phyloP scores from a whole-genome alignment of 1,140 invertebrate species.

The Macrosteles quadrilineatus region DNA sequence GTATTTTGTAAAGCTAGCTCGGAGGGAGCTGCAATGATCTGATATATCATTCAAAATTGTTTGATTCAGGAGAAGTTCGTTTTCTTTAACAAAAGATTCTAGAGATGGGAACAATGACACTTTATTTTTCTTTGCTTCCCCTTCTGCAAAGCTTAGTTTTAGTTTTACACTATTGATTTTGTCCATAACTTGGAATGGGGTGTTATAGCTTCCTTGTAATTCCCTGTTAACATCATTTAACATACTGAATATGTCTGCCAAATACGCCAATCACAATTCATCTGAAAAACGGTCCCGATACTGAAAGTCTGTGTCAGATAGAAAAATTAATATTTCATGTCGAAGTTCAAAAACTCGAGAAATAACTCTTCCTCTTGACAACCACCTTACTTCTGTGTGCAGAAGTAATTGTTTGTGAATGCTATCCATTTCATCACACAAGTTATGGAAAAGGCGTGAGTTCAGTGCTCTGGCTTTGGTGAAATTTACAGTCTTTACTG shows the following conservation, averaged over 20 bases:
- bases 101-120: not conserved
- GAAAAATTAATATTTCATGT: slow-evolving; percentile 5
- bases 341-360: not conserved
- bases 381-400: not conserved
- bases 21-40: no score
- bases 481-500: slow-evolving; percentile 11
- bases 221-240: slow-evolving; percentile 11
- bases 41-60: not conserved
- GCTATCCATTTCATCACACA: slow-evolving; percentile 12
- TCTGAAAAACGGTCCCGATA: not conserved
- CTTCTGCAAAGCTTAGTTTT: not conserved
- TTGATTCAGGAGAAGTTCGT: slow-evolving; percentile 5
- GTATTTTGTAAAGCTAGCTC: no score
- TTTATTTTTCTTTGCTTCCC: not conserved
- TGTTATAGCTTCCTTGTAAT: slow-evolving; percentile 16
- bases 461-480: not conserved
- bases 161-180: not conserved
- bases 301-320: slow-evolving; percentile 1
- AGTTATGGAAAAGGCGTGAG: not conserved
- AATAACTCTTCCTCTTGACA: not conserved
- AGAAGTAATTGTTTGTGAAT: slow-evolving; percentile 12
- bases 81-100: not conserved
- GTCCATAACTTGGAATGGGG: not conserved
- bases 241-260: not conserved
- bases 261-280: not conserved